phyloP scores from a whole-genome alignment of 2,797 vertebrate genomes.

The Gadopsis bispinosus region DNA sequence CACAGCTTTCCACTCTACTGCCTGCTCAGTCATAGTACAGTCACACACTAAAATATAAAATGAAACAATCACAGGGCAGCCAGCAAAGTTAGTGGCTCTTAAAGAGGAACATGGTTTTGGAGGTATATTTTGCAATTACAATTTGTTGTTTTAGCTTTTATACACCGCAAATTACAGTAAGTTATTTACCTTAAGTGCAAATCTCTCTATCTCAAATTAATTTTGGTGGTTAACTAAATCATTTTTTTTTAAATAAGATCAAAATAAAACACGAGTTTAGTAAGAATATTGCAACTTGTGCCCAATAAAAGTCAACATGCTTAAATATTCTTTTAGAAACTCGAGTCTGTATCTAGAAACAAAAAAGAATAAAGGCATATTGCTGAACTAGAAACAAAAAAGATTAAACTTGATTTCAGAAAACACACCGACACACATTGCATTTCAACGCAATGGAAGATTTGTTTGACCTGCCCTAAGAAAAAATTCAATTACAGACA shows the following conservation, averaged over 20 bases:
- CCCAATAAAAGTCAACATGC: background rate
- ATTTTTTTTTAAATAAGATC: background rate
- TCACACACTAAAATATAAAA: slow-evolving; percentile 12
- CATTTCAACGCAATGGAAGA: background rate
- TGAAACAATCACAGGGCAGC: slow-evolving; percentile 11
- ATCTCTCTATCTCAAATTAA: background rate
- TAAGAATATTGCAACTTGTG: background rate
- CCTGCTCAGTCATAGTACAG: slow-evolving; percentile 38
- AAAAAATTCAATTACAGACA: background rate
- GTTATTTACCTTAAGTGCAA: background rate
- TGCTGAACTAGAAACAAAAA: background rate
- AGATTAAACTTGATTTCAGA: background rate
- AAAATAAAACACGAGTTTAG: background rate
- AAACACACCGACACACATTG: background rate
- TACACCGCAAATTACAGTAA: background rate
- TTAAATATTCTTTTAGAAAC: background rate
- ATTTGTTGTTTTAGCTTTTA: background rate
- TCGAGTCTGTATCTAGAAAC: background rate
- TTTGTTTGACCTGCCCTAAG: background rate
- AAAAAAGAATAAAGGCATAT: background rate
- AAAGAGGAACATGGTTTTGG: background rate
- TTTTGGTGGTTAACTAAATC: background rate
- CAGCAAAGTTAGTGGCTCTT: background rate
- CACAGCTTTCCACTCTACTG: slow-evolving; percentile 12
- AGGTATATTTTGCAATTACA: background rate